phyloP scores from a whole-genome alignment of 2,888 invertebrate species.

The Lasioglossum leucozonium region DNA sequence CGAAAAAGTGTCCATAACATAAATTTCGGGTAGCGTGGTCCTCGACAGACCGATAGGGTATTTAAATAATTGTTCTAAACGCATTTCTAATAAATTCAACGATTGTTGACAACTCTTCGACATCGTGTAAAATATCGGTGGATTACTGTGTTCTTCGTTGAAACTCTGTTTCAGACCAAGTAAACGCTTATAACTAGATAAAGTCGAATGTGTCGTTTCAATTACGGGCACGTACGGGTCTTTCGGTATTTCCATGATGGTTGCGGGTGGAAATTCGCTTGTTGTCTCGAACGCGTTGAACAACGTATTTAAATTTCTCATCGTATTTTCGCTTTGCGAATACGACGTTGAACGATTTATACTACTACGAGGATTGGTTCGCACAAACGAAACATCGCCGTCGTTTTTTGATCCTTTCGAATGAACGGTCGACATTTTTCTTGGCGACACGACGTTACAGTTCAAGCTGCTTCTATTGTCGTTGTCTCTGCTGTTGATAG shows the following conservation, averaged over 20 bases:
- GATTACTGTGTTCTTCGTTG: background rate
- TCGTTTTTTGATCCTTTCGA: background rate
- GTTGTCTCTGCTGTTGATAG: background rate
- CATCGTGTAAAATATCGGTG: background rate
- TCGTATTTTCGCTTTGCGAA: background rate
- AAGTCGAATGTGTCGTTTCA: constrained; percentile 65
- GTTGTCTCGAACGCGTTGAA: background rate
- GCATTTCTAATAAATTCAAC: constrained; percentile 70
- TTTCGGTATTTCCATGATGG: background rate
- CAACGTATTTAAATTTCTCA: background rate
- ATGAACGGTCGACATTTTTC: background rate
- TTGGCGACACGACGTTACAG: background rate
- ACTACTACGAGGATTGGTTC: background rate
- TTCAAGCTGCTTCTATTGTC: background rate
- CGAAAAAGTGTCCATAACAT: constrained; percentile 35
- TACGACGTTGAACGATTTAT: background rate
- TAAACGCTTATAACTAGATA: constrained; percentile 69
- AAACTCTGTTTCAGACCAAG: constrained; percentile 46
- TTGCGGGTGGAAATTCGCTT: background rate
- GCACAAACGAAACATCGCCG: background rate
- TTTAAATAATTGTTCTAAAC: constrained; percentile 78
- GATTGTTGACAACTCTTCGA: constrained; percentile 40
- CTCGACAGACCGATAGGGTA: constrained; percentile 78
- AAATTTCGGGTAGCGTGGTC: constrained; percentile 58
- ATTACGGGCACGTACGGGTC: constrained; percentile 14